These are phyloP conservation scores for Phycodurus eques DNA, from an alignment of 2,113 vertebrate species.

Conservation along the genomic window DNA sequence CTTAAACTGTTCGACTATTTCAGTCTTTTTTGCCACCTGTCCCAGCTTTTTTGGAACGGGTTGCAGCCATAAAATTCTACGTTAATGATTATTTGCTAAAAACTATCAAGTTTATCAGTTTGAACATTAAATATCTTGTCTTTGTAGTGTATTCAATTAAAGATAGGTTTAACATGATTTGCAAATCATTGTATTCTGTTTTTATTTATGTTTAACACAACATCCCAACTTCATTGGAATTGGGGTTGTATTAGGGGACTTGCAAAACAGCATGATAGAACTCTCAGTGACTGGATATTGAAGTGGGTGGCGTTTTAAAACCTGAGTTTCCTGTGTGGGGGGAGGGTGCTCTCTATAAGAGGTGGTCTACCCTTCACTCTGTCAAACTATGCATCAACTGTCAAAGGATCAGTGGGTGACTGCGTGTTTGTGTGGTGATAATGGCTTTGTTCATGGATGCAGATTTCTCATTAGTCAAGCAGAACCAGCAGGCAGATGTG, in stretches of 20 bases:
- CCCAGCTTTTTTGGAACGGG: no score
- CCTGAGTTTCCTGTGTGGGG: constrained; percentile 10
- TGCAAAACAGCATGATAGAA: constrained; percentile 1
- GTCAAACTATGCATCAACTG: constrained; percentile 4
- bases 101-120: no score
- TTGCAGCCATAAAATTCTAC: no score
- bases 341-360: constrained; percentile 39
- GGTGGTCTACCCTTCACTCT: constrained; percentile 25
- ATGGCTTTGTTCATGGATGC: constrained; percentile 65
- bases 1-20: no score
- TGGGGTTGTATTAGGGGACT: background rate
- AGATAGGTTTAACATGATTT: no score
- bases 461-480: constrained; percentile 44
- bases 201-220: no score
- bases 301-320: constrained; percentile 15
- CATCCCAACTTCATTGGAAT: no score
- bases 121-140: no score
- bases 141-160: no score
- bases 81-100: no score
- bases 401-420: background rate
- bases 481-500: constrained; percentile 38
- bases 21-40: no score
- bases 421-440: background rate
- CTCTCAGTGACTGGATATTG: constrained; percentile 14
- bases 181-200: no score